Percentiles rank a stretch among this genome's conserved stretches.
Evolutionary conservation across 2,797 vertebrate species (phyloP).

Genomic region (Takifugu rubripes): DNA sequence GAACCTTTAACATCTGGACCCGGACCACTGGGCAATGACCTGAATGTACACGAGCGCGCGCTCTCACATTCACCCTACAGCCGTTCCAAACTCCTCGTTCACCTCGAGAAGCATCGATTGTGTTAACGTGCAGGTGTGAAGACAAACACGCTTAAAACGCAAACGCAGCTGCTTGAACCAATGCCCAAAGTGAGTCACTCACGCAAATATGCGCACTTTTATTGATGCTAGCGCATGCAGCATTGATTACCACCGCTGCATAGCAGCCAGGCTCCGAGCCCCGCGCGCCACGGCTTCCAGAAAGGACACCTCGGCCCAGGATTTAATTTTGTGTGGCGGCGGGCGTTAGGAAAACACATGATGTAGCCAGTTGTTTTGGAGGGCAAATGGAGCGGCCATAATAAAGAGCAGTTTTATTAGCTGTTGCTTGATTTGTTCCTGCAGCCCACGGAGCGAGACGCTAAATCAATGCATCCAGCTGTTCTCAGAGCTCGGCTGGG

Average conservation of each 20-base stretch:
- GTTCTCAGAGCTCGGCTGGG: slow-evolving; percentile 78
- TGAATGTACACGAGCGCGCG: too few relatives aligned
- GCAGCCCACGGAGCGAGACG: slow-evolving; percentile 85
- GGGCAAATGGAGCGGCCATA: slow-evolving; percentile 72
- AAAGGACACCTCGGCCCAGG: slow-evolving; percentile 88
- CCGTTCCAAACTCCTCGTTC: not conserved
- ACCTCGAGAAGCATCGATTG: slow-evolving; percentile 32
- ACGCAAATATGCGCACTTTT: not conserved
- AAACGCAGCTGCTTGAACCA: too few relatives aligned
- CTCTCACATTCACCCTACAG: too few relatives aligned
- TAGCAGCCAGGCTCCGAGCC: slow-evolving; percentile 77
- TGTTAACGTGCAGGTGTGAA: slow-evolving; percentile 34
- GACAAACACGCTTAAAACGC: not conserved
- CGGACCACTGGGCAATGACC: too few relatives aligned
- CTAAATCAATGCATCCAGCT: slow-evolving; percentile 98
- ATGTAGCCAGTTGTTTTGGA: slow-evolving; percentile 95
- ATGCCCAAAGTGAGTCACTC: too few relatives aligned
- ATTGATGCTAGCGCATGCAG: slow-evolving; percentile 28
- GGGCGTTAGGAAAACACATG: slow-evolving; percentile 92
- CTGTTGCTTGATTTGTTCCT: slow-evolving; percentile 98
- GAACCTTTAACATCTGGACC: too few relatives aligned
- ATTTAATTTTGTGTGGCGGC: slow-evolving; percentile 88
- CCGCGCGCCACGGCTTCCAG: slow-evolving; percentile 74
- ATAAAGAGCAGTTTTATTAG: slow-evolving; percentile 95
- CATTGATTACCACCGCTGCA: slow-evolving; percentile 76